phyloP scores from a whole-genome alignment of 2,888 invertebrate species.

The Clunio marinus region DNA sequence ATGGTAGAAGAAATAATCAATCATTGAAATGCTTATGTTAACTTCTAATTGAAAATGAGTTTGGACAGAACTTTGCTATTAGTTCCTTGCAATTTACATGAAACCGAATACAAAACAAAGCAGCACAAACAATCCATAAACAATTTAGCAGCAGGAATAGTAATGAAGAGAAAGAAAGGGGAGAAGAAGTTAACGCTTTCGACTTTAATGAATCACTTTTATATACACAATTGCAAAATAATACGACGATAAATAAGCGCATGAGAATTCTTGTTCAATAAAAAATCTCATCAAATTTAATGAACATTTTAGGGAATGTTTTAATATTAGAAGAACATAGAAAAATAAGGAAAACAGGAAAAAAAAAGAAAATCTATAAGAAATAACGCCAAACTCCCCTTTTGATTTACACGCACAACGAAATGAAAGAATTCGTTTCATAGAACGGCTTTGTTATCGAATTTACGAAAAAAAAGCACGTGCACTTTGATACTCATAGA shows the following conservation, averaged over 20 bases:
- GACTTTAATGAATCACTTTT: slow-evolving; percentile 11
- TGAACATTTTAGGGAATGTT: not conserved
- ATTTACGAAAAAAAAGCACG: not conserved
- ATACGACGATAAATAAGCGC: not conserved
- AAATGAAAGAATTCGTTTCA: not conserved
- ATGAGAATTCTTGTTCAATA: slow-evolving; percentile 1
- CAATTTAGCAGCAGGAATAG: too few relatives aligned
- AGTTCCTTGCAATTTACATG: not conserved
- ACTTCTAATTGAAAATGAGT: slow-evolving; percentile 5
- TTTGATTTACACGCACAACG: not conserved
- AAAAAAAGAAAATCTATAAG: not conserved
- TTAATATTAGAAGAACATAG: not conserved
- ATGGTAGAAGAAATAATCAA: not conserved
- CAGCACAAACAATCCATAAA: too few relatives aligned
- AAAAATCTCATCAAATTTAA: slow-evolving; percentile 16
- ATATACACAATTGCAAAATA: not conserved
- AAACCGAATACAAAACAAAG: slow-evolving; percentile 4
- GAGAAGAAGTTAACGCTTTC: not conserved
- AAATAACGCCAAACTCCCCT: not conserved
- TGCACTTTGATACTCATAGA: slow-evolving; percentile 7
- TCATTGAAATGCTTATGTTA: not conserved
- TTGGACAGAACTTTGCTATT: not conserved
- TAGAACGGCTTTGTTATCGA: not conserved
- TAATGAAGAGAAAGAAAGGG: too few relatives aligned
- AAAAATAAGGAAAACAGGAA: not conserved